Conservation (phyloP, 1,140 invertebrate genomes). For the Littorina saxatilis region DNA sequence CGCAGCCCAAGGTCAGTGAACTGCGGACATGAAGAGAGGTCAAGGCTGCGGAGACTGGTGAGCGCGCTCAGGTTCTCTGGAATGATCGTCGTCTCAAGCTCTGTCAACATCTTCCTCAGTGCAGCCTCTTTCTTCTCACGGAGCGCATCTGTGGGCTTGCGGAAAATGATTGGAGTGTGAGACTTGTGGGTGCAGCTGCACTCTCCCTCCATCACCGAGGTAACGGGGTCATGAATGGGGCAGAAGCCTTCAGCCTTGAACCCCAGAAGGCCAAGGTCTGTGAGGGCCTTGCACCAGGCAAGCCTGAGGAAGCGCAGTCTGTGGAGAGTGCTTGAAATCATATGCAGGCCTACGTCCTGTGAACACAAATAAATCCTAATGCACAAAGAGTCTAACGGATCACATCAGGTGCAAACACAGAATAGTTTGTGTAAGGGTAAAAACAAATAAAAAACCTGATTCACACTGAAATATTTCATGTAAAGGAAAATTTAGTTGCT, state of each 20-base stretch:
- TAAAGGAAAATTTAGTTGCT: no score
- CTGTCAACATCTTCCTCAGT: slow-evolving; percentile 80
- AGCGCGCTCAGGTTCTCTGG: slow-evolving; percentile 78
- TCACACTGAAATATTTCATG: no score
- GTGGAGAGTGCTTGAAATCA: slow-evolving; percentile 79
- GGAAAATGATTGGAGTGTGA: slow-evolving; percentile 56
- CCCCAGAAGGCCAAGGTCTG: slow-evolving; percentile 81
- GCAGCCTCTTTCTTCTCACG: slow-evolving; percentile 76
- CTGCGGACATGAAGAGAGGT: slow-evolving; percentile 82
- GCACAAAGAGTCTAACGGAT: no score
- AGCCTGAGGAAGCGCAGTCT: slow-evolving; percentile 80
- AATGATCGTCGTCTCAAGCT: slow-evolving; percentile 74
- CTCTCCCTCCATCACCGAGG: slow-evolving; percentile 49
- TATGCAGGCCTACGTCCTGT: slow-evolving; percentile 81
- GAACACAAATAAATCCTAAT: slow-evolving; percentile 63
- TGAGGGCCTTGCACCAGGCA: slow-evolving; percentile 81
- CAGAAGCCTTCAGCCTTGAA: slow-evolving; percentile 77
- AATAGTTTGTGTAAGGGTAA: no score
- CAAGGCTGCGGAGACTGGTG: slow-evolving; percentile 78
- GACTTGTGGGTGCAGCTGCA: slow-evolving; percentile 59
- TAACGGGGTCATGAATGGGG: slow-evolving; percentile 32
- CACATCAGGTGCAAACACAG: no score
- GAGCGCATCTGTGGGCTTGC: slow-evolving; percentile 68
- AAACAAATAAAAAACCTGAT: no score
- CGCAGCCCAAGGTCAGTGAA: slow-evolving; percentile 84